Evolutionary conservation across 2,888 invertebrate species (phyloP), one percentile per base, ranked within the genome.

Genomic region (Serripes groenlandicus): DNA sequence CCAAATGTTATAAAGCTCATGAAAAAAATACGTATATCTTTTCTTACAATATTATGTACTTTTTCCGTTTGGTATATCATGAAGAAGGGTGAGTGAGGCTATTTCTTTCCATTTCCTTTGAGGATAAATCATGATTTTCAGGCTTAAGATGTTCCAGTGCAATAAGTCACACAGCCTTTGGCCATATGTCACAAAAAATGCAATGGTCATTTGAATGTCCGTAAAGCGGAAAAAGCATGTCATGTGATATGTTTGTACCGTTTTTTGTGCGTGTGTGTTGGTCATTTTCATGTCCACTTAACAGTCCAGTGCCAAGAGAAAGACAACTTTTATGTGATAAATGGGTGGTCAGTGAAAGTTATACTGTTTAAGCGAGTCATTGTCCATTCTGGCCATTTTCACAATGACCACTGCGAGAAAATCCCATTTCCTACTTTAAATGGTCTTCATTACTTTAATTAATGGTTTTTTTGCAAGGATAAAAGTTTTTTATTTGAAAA

Each of bases 391-490:
- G 62, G 30, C 34, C 62, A 62, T 62, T 62, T 78, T 78, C 54
- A 56, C 72, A 34, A 23, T 37, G 66, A 56, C 66, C 66, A 56
- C 62, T 78, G 54, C 54, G 15, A 34, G 70, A 74, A 77, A 79
- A 79, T 79, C 69, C 70, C 69, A 79, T 79, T 79, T 74, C 79
- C 64, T 21, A 58, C 23, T 74, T 60, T 62, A 79, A 79, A 70
- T 79, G 70, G 23, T 11, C 69, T 62, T 74, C 69, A 79, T 79
- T 79, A 69, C 54, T 79, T 68, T 74, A 74, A 79, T 64, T 69
- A 69, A 62, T 62, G 62, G 62, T n/a, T 18, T 21, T 32, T 34
- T 62, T 62, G 11, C 49, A 49, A 21, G 49, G 21, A 1, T n/a
- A n/a, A n/a, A n/a, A n/a, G n/a, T n/a, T n/a, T n/a, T n/a, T n/a